Percentiles rank a stretch among this genome's conserved stretches.
These are phyloP conservation scores for Oenanthe melanoleuca DNA, from an alignment of 2,113 vertebrate genomes.

Conservation along the genomic window DNA sequence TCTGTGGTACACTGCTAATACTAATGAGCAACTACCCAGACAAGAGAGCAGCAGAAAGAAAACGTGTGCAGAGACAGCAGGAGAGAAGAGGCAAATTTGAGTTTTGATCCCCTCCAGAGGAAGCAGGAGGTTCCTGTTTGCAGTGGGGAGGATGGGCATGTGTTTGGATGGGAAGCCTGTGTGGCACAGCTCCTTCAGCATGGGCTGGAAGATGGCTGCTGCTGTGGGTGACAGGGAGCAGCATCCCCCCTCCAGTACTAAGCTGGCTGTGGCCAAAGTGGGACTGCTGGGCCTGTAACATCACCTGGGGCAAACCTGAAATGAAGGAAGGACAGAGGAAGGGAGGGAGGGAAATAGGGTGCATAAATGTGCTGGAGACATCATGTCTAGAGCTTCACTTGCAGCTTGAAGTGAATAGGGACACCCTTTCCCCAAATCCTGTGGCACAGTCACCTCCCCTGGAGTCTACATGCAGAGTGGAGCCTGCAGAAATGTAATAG, in stretches of 20 bases:
- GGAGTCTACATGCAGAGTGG: not conserved
- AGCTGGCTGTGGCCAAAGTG: not conserved
- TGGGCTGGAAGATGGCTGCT: not conserved
- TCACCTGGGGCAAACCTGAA: not conserved
- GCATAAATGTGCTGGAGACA: not conserved
- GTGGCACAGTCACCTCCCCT: not conserved
- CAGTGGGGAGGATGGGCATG: rapidly evolving
- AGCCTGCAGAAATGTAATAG: not conserved
- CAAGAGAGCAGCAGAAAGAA: not conserved
- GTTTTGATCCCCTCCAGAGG: not conserved
- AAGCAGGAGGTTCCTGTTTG: not conserved
- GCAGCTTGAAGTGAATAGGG: not conserved
- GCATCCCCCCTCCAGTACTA: not conserved
- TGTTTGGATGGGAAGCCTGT: not conserved
- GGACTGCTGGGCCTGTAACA: not conserved
- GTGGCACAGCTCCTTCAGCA: not conserved
- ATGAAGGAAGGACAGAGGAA: not conserved
- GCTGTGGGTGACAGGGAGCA: not conserved
- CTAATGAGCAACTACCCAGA: not conserved
- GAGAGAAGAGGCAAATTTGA: not conserved
- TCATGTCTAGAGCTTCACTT: not conserved
- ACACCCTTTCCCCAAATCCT: not conserved
- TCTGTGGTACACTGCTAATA: not conserved
- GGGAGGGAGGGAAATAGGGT: not conserved
- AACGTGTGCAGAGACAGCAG: not conserved